Evolutionary conservation across 2,113 vertebrate species (phyloP), one percentile per base, ranked within the genome.

Genomic region (Callipepla californica): DNA sequence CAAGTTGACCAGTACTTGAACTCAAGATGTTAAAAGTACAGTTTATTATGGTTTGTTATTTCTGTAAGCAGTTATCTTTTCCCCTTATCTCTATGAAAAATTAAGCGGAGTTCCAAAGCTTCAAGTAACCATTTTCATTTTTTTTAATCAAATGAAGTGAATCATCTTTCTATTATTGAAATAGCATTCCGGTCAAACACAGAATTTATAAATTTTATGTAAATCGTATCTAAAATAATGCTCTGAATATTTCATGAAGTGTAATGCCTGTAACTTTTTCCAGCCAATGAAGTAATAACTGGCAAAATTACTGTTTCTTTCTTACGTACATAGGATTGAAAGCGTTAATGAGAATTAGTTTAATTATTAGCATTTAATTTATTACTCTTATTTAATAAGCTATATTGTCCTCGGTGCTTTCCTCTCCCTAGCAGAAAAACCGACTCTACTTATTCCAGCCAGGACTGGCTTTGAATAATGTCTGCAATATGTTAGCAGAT

Each of bases 401-500:
- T 94, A 75, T 57, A 55, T 62, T 79, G 58, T 87, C 90, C 87
- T 94, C 70, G 23, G 75, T 92, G 50, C 92, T 89, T 91, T 85
- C 89, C 93, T 92, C 81, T 89, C 86, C 91, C 68, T 81, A 91
- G 87, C 85, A 96, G 96, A 97, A 98, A 93, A 96, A 95, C 97
- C 96, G 96, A 97, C 96, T 97, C 94, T 94, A 94, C 95, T 95
- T 95, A 93, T 90, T 95, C 88, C 91, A 96, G 90, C 95, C 93
- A 91, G 85, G 82, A 73, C 88, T 80, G 91, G 91, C 96, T 97
- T 97, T 97, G 96, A 97, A 96, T 97, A 95, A 96, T 97, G 97
- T 97, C 98, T 98, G 97, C 97, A 98, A 97, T 98, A 96, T 97
- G 98, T 98, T 98, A 98, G 98, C 97, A 98, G 98, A 98, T 99